These are phyloP conservation scores for Hassar affinis DNA, from an alignment of 2,113 vertebrate genomes.

Conservation along the genomic window DNA sequence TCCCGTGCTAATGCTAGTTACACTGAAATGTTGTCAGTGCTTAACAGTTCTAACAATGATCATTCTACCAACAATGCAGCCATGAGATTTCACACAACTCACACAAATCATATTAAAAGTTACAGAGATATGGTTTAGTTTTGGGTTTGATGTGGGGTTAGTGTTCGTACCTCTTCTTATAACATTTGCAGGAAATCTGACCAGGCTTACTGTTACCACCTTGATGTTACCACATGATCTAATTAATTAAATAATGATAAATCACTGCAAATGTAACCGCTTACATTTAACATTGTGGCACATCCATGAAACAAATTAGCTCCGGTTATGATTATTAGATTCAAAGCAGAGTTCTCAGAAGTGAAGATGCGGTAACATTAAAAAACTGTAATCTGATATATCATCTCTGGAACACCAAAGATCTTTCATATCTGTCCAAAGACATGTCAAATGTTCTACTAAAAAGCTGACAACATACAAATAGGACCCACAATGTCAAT, in stretches of 20 bases:
- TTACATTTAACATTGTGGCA: too few species aligned
- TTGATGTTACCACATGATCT: not conserved
- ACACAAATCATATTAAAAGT: not conserved
- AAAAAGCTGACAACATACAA: not conserved
- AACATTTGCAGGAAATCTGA: not conserved
- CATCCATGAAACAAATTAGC: not conserved
- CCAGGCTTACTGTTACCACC: not conserved
- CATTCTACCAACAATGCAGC: not conserved
- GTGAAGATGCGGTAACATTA: not conserved
- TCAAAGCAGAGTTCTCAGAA: not conserved
- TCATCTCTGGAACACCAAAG: not conserved
- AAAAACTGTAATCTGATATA: conserved; percentile 12
- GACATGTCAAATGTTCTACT: conserved; percentile 2
- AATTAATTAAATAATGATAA: not conserved
- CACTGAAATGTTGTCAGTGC: not conserved
- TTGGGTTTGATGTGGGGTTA: not conserved
- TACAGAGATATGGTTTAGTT: not conserved
- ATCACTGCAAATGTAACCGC: too few species aligned
- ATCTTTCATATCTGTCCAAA: conserved; percentile 8
- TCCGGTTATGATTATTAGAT: not conserved
- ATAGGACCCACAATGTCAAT: not conserved
- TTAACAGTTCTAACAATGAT: not conserved
- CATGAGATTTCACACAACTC: not conserved
- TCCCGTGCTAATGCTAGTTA: not conserved
- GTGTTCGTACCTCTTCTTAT: not conserved